phyloP scores from a whole-genome alignment of 2,888 invertebrate species.

The Xanthia icteritia region DNA sequence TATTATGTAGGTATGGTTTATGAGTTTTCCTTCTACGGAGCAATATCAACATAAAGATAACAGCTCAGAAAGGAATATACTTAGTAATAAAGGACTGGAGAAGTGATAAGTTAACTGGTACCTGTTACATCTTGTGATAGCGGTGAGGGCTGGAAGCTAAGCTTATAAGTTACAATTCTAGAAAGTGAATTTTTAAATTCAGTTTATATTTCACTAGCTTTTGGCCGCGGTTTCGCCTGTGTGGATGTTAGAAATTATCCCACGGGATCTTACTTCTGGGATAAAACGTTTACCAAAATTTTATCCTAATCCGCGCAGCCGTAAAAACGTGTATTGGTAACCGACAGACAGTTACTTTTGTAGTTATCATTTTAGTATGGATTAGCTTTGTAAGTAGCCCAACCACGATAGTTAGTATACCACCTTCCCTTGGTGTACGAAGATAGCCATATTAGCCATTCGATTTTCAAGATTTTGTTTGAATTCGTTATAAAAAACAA shows the following conservation, averaged over 20 bases:
- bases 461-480: neutral
- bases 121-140: slow-evolving; percentile 25
- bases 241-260: neutral
- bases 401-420: neutral
- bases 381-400: neutral
- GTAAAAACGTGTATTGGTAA: too few species aligned
- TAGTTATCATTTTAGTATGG: neutral
- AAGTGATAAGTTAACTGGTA: neutral
- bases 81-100: slow-evolving; percentile 10
- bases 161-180: neutral
- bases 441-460: neutral
- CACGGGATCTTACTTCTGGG: neutral
- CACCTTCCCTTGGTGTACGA: neutral
- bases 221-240: too few species aligned
- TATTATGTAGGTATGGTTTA: slow-evolving; percentile 44
- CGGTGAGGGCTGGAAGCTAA: neutral
- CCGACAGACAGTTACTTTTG: too few species aligned
- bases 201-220: too few species aligned
- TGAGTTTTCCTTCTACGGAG: slow-evolving; percentile 38
- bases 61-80: slow-evolving; percentile 38
- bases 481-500: too few species aligned
- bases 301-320: neutral
- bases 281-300: neutral
- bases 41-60: slow-evolving; percentile 44
- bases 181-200: neutral